A percentile compares a stretch with the other conserved stretches of the same genome.
Evolutionary conservation across 2,113 vertebrate species (phyloP).

Genomic region (Proteles cristata): DNA sequence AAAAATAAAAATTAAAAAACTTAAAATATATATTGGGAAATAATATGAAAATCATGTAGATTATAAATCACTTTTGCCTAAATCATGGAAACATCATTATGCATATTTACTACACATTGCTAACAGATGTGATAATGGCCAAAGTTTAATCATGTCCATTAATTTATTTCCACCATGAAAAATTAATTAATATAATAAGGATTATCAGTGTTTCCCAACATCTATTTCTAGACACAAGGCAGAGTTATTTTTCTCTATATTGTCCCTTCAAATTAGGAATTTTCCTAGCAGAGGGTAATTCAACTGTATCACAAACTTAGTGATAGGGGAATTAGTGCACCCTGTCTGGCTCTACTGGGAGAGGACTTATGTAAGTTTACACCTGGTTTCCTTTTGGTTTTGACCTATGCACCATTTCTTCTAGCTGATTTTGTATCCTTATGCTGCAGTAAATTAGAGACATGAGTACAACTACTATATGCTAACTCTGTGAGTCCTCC

Average conservation of each 20-base stretch:
- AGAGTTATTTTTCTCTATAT: neutral
- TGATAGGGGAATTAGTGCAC: neutral
- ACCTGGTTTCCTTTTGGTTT: neutral
- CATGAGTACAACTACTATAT: neutral
- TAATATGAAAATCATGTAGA: neutral
- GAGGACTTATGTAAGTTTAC: neutral
- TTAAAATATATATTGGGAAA: neutral
- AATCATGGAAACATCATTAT: neutral
- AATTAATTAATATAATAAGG: neutral
- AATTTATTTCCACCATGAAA: neutral
- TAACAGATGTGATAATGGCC: neutral
- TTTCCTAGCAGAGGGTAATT: neutral
- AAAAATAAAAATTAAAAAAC: neutral
- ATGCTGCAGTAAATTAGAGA: neutral
- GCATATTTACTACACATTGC: neutral
- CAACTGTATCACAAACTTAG: neutral
- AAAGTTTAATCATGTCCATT: neutral
- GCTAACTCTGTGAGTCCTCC: neutral
- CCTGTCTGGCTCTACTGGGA: neutral
- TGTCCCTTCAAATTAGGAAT: neutral
- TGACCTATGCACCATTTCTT: neutral
- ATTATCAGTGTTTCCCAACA: neutral
- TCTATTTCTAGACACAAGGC: neutral
- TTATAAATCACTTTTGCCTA: neutral
- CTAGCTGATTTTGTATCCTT: neutral